Percentiles rank a stretch among this genome's conserved stretches.
Conservation (phyloP, 2,888 invertebrate species). For the Xestia sexstrigata region DNA sequence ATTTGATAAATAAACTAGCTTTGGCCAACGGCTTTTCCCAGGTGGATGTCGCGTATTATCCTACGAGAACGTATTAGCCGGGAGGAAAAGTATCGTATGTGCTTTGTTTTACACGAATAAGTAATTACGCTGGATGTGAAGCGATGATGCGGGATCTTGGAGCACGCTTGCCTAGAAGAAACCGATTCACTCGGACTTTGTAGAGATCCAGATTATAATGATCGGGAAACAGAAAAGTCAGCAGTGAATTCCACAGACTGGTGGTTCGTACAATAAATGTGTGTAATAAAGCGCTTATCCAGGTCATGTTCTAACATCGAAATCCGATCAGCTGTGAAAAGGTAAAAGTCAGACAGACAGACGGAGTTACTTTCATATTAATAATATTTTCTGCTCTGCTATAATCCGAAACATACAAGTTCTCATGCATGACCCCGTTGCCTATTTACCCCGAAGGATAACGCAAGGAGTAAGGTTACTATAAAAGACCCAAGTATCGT, state of each 20-base stretch:
- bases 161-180: neutral
- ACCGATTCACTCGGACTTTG: neutral
- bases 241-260: neutral
- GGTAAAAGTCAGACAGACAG: neutral
- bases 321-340: neutral
- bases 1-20: no score
- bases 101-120: no score
- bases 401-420: neutral
- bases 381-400: neutral
- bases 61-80: neutral
- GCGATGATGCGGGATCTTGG: no score
- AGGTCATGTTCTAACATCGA: neutral
- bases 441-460: neutral
- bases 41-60: no score
- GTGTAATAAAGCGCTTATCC: neutral
- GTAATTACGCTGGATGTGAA: no score
- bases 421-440: neutral
- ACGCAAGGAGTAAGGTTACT: neutral
- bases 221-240: neutral
- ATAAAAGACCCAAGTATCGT: neutral
- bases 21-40: no score
- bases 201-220: no score
- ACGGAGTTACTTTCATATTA: neutral
- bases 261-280: neutral
- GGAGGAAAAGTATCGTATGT: neutral